Conservation (phyloP, 2,797 vertebrate genomes). For the Phaenicophaeus curvirostris region DNA sequence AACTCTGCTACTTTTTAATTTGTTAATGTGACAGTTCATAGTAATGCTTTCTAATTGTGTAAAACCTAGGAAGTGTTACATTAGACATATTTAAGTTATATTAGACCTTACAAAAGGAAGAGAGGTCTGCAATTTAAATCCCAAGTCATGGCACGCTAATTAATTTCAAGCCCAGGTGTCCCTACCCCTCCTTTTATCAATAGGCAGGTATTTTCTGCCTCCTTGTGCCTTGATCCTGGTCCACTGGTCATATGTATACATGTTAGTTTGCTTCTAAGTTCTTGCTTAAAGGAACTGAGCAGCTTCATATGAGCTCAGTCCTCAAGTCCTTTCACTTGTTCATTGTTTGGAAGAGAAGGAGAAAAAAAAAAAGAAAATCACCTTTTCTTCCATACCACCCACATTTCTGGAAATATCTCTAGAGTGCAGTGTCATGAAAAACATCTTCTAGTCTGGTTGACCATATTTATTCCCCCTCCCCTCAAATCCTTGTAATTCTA, state of each 20-base stretch:
- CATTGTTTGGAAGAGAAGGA: not conserved
- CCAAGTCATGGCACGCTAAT: not conserved
- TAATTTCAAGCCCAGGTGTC: not conserved
- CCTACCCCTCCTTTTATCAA: not conserved
- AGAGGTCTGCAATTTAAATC: not conserved
- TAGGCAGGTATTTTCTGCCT: not conserved
- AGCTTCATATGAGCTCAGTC: not conserved
- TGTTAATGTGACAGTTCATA: not conserved
- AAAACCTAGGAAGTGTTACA: not conserved
- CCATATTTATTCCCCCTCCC: too few relatives aligned
- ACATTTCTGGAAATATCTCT: not conserved
- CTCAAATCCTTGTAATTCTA: not conserved
- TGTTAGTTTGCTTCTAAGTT: too few relatives aligned
- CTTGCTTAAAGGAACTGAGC: not conserved
- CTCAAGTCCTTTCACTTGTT: not conserved
- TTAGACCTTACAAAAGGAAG: not conserved
- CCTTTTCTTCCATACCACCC: accelerated
- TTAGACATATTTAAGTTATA: not conserved
- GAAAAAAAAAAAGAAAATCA: not conserved
- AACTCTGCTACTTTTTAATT: not conserved
- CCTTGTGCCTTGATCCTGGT: not conserved
- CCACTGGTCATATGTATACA: not conserved
- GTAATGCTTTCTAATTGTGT: not conserved
- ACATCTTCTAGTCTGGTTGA: not conserved
- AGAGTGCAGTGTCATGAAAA: not conserved